Evolutionary conservation across 2,113 vertebrate species (phyloP).

Genomic region (Lepidothrix coronata): DNA sequence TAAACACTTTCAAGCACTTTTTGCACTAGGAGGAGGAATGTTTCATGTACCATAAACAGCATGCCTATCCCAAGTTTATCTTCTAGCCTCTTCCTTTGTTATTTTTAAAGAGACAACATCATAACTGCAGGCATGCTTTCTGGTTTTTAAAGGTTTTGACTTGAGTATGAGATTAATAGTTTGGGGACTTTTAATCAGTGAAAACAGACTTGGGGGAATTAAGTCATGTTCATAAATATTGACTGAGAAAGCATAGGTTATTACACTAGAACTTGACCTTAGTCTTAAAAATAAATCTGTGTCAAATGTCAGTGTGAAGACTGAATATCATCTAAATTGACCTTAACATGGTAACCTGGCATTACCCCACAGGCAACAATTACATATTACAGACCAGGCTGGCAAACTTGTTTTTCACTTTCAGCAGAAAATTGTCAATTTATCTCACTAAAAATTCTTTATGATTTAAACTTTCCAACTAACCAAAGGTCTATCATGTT

Average conservation of each 20-base stretch:
- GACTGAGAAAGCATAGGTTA: neutral
- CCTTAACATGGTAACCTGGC: neutral
- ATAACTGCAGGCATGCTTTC: neutral
- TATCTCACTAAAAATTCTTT: neutral
- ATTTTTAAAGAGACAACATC: neutral
- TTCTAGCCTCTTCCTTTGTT: neutral
- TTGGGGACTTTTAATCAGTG: neutral
- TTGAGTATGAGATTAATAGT: neutral
- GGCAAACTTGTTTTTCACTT: neutral
- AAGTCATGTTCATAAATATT: neutral
- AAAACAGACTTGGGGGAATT: neutral
- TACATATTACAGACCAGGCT: neutral
- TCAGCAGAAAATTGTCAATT: neutral
- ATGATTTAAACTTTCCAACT: neutral
- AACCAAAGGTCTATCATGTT: neutral
- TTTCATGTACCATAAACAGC: neutral
- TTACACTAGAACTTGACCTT: neutral
- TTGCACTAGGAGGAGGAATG: neutral
- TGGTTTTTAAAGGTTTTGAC: neutral
- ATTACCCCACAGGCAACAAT: neutral
- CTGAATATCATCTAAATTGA: neutral
- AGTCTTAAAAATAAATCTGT: neutral
- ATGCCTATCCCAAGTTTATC: neutral
- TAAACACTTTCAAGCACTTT: neutral
- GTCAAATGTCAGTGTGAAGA: neutral